Base-by-base conservation (phyloP, 2,113 vertebrate species). In the Oceanites oceanicus region DNA sequence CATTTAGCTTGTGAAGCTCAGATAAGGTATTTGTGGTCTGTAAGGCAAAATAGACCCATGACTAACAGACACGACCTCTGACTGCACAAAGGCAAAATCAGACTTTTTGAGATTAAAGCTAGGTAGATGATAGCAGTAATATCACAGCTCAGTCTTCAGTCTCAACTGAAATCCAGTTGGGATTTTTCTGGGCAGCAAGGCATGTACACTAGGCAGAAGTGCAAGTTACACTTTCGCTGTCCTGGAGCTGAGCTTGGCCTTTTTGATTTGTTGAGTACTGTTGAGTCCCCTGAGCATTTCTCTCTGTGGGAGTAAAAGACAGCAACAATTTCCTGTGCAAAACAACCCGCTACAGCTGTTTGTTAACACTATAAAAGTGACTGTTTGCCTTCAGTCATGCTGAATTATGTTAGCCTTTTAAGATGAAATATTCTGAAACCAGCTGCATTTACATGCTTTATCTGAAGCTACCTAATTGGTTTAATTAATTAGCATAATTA, bases 401-500 rank as follows among this genome's bases (percentile, higher is more conserved):
- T 94, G 58, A 92, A 94, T 84, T 91, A 85, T 53, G 80, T 58
- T 92, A 68, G 65, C 58, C 45, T 92, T 89, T 95, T 79, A 92
- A 89, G 66, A 87, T 58, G 11, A 89, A 95, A 89, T 94, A 84
- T 73, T 89, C 74, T 91, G 76, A 91, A 95, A 82, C 30, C 44
- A 75, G 76, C 66, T 87, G 56, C 73, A 91, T 97, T 96, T 92
- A 72, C 70, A 91, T 95, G 62, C 29, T 32, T 89, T 91, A 94
- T 89, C 91, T 68, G 27, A 66, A 93, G 56, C 36, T 87, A 66
- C 17, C 53, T 93, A 94, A 96, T 96, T 91, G 93, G 49, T 56
- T 87, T 84, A 96, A 92, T 90, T 92, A 90, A 94, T 94, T 93
- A 83, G 72, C 62, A 61, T 92, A 94, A 93, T 95, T 90, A 90